Evolutionary conservation across 2,797 vertebrate genomes (phyloP).

Genomic region (Triplophysa yarkandensis): DNA sequence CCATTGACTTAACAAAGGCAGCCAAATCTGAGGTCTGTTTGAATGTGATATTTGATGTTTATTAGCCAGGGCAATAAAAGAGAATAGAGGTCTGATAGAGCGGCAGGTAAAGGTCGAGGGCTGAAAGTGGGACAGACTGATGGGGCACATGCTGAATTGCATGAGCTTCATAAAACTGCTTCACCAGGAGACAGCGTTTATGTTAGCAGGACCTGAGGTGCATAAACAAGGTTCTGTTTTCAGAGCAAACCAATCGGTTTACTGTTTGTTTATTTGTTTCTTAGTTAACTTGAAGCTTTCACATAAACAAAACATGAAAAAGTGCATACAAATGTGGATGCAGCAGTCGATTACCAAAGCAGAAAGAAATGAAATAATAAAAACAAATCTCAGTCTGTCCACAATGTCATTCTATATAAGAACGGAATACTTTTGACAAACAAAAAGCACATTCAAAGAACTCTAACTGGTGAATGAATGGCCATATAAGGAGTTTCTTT

Average conservation of each 20-base stretch:
- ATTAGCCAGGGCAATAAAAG: constrained; percentile 32
- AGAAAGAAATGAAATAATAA: neutral
- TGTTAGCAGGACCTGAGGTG: constrained; percentile 4
- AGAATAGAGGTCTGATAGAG: constrained; percentile 39
- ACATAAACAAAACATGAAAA: neutral
- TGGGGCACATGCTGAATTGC: constrained; percentile 33
- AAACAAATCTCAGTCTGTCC: no score
- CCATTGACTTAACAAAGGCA: constrained; percentile 25
- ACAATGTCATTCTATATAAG: no score
- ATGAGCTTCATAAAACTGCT: constrained; percentile 52
- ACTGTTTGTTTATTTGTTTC: constrained; percentile 1
- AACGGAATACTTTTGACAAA: neutral
- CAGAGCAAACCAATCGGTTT: neutral
- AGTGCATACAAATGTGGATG: neutral
- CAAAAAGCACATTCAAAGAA: neutral
- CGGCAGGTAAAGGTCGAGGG: constrained; percentile 50
- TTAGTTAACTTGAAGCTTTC: neutral
- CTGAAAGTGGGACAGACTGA: constrained; percentile 49
- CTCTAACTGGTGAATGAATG: constrained; percentile 1
- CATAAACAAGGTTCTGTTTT: constrained; percentile 5
- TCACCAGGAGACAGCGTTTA: constrained; percentile 33
- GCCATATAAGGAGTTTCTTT: neutral
- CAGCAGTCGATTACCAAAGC: neutral
- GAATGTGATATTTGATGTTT: constrained; percentile 23
- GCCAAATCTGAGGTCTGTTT: neutral